These are phyloP conservation scores for Acanthochromis polyacanthus DNA, from an alignment of 2,113 vertebrate genomes.

Conservation along the genomic window DNA sequence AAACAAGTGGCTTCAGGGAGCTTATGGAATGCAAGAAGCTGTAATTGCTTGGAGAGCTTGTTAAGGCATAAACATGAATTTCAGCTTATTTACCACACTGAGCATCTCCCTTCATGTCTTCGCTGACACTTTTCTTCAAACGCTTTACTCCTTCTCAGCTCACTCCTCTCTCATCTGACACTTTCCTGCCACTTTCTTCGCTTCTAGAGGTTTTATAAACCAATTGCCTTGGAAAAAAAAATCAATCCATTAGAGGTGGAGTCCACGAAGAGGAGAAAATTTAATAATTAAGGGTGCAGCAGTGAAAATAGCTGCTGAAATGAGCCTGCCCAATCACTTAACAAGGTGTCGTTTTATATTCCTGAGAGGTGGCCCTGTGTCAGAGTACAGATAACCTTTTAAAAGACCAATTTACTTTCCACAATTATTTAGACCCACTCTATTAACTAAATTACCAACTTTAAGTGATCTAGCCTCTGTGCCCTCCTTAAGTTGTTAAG, in stretches of 20 bases:
- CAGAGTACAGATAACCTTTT: constrained; percentile 75
- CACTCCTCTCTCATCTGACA: constrained; percentile 16
- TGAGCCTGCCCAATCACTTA: constrained; percentile 75
- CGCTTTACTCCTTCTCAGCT: not conserved
- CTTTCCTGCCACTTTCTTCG: constrained; percentile 25
- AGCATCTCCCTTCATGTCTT: not conserved
- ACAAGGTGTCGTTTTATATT: constrained; percentile 76
- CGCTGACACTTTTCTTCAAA: constrained; percentile 12
- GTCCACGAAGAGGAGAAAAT: constrained; percentile 61
- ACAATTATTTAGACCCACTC: constrained; percentile 69
- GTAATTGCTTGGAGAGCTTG: constrained; percentile 33
- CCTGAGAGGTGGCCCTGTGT: constrained; percentile 60
- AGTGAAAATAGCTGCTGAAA: constrained; percentile 62
- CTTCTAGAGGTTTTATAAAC: constrained; percentile 46
- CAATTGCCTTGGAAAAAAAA: constrained; percentile 57
- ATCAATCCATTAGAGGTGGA: constrained; percentile 70
- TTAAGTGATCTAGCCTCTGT: constrained; percentile 53
- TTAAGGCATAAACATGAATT: constrained; percentile 13
- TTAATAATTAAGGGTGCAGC: constrained; percentile 69
- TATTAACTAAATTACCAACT: constrained; percentile 70
- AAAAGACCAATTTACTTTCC: constrained; percentile 75
- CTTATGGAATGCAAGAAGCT: constrained; percentile 26
- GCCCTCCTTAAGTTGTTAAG: constrained; percentile 24
- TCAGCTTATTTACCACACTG: constrained; percentile 1
- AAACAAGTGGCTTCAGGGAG: constrained; percentile 36